phyloP scores from a whole-genome alignment of 1,140 invertebrate genomes.

The Tribolium castaneum region DNA sequence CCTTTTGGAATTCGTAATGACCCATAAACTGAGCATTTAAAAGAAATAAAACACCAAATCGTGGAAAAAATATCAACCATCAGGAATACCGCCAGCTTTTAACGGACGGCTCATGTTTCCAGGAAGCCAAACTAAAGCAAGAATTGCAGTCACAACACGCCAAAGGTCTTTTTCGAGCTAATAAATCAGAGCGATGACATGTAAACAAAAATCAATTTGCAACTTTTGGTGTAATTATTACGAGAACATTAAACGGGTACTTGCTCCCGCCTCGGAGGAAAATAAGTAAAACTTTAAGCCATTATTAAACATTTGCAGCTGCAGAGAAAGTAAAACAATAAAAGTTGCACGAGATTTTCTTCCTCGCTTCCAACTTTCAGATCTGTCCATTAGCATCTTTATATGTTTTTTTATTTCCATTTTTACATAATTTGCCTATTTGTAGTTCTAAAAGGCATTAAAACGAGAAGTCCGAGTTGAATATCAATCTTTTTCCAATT shows the following conservation, averaged over 20 bases:
- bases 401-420: conserved; percentile 1
- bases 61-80: neutral
- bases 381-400: conserved; percentile 20
- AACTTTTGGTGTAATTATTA: neutral
- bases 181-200: neutral
- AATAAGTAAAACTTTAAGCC: neutral
- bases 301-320: neutral
- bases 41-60: neutral
- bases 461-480: neutral
- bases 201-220: neutral
- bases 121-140: neutral
- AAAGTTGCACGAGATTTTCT: conserved; percentile 1
- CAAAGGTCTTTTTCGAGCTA: neutral
- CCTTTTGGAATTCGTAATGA: neutral
- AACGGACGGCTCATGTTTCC: neutral
- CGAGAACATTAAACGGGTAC: neutral
- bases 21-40: neutral
- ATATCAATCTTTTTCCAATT: neutral
- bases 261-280: neutral
- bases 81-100: neutral
- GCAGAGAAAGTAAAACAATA: neutral
- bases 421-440: conserved; percentile 18
- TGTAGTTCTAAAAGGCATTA: neutral
- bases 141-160: neutral
- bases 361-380: neutral